Conservation (phyloP, 2,797 vertebrate genomes). For the Pseudochirops corinnae region DNA sequence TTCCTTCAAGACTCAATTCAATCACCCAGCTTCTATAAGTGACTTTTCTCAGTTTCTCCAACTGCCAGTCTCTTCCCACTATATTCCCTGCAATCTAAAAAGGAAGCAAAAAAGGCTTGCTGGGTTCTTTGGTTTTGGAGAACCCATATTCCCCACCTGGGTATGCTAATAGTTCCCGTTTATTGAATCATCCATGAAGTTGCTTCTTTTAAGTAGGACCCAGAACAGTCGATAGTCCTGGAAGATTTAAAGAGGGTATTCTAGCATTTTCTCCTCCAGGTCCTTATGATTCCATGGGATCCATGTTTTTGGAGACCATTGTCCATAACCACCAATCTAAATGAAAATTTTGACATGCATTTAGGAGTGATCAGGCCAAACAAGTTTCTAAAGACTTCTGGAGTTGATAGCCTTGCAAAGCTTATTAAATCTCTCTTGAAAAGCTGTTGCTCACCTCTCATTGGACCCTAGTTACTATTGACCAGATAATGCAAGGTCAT, state of each 20-base stretch:
- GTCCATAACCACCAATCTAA: background rate
- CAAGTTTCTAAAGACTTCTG: background rate
- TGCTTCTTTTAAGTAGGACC: background rate
- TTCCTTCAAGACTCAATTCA: background rate
- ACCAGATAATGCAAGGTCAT: background rate
- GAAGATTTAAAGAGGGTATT: background rate
- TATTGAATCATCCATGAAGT: background rate
- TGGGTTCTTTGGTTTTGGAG: background rate
- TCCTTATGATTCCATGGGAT: background rate
- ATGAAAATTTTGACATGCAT: background rate
- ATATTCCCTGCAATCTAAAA: background rate
- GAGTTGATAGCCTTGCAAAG: background rate
- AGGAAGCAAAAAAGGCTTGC: background rate
- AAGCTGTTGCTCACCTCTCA: background rate
- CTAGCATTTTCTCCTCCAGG: background rate
- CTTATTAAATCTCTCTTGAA: background rate
- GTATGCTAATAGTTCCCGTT: background rate
- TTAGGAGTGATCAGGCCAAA: background rate
- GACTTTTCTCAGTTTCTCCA: background rate
- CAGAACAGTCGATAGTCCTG: background rate
- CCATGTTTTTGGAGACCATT: background rate
- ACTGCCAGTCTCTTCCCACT: background rate
- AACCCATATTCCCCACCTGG: background rate
- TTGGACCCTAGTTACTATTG: background rate
- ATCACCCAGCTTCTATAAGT: background rate